These are phyloP conservation scores for Akabosia matsudoensis DNA, from an alignment of 1,140 invertebrate species.

Conservation along the genomic window DNA sequence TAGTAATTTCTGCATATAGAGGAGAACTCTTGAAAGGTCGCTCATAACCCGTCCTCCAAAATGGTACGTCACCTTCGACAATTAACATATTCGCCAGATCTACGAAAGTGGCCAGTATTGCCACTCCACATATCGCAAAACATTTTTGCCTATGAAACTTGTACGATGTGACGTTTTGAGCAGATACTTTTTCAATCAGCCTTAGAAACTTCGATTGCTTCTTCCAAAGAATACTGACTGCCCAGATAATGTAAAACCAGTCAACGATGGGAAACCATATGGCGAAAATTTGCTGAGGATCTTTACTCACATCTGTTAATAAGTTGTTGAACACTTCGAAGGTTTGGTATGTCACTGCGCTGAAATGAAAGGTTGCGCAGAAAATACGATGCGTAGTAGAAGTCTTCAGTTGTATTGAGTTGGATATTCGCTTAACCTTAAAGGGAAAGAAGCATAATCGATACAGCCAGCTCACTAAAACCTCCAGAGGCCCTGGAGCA, in stretches of 20 bases:
- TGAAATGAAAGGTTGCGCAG: neutral
- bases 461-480: neutral
- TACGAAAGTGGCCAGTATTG: neutral
- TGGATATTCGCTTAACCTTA: neutral
- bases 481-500: too few species aligned
- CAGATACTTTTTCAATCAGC: neutral
- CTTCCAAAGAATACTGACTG: neutral
- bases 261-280: neutral
- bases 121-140: neutral
- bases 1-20: too few species aligned
- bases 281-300: conserved; percentile 4
- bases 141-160: neutral
- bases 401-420: neutral
- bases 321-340: neutral
- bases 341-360: neutral
- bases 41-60: neutral
- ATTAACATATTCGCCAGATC: neutral
- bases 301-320: neutral
- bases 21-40: neutral
- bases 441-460: neutral
- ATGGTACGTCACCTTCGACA: neutral
- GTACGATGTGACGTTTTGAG: neutral
- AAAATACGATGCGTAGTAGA: neutral
- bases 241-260: neutral
- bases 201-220: neutral